Evolutionary conservation across 1,140 invertebrate species (phyloP).

Genomic region (Dinoponera quadriceps): DNA sequence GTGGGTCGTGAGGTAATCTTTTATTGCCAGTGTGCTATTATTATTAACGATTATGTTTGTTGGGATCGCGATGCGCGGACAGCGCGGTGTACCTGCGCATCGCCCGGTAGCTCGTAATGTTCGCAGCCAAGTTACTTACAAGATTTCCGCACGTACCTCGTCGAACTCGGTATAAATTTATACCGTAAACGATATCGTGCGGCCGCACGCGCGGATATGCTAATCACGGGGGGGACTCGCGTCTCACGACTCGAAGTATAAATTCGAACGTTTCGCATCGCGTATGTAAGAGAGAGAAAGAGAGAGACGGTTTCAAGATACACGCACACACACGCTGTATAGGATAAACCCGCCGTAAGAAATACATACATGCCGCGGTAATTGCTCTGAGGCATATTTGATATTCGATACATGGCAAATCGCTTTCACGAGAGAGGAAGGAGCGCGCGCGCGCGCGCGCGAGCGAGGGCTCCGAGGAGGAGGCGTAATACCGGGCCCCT

Average conservation of each 20-base stretch:
- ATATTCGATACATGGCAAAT: constrained; percentile 63
- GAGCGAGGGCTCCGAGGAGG: not conserved
- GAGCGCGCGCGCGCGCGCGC: constrained; percentile 30
- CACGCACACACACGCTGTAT: not conserved
- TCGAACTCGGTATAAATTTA: no score
- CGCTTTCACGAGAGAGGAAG: constrained; percentile 53
- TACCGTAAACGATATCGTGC: no score
- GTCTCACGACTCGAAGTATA: no score
- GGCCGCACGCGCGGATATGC: no score
- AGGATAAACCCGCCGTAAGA: not conserved
- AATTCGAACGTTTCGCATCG: no score
- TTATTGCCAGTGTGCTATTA: constrained; percentile 55
- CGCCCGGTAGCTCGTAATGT: not conserved
- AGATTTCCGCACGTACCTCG: constrained; percentile 3
- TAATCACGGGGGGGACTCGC: no score
- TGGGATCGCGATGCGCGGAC: constrained; percentile 31
- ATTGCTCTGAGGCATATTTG: constrained; percentile 52
- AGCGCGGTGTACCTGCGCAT: not conserved
- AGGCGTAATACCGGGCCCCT: constrained; percentile 28
- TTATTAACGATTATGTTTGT: constrained; percentile 59
- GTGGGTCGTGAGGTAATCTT: constrained; percentile 59
- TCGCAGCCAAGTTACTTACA: not conserved
- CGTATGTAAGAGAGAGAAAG: no score
- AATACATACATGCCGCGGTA: not conserved
- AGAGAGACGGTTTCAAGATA: no score